These are phyloP conservation scores for Drosophila mimica DNA, from an alignment of 2,888 invertebrate species.

Conservation along the genomic window DNA sequence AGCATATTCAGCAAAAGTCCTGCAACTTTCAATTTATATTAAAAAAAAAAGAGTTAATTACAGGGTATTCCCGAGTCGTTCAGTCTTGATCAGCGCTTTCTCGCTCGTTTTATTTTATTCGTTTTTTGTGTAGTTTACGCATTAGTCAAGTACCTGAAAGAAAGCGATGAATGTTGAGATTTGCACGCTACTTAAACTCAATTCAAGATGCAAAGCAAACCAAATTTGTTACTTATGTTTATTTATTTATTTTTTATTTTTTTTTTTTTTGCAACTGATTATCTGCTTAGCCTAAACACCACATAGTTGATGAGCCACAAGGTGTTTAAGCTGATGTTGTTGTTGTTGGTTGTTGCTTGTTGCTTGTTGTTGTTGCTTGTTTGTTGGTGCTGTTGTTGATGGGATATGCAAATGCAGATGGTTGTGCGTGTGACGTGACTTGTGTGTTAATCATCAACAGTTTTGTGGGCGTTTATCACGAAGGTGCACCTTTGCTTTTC, in stretches of 20 bases:
- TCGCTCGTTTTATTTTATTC: slow-evolving; percentile 11
- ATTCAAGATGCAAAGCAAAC: slow-evolving; percentile 65
- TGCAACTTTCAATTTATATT: not conserved
- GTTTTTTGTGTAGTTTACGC: slow-evolving; percentile 66
- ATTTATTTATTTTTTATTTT: slow-evolving; percentile 3
- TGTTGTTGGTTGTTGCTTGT: not conserved
- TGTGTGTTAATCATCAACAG: slow-evolving; percentile 8
- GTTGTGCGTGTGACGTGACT: slow-evolving; percentile 48
- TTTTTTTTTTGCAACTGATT: slow-evolving; percentile 42
- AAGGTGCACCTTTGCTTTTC: slow-evolving; percentile 8
- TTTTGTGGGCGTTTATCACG: slow-evolving; percentile 8
- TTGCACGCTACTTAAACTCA: slow-evolving; percentile 60
- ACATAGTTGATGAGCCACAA: slow-evolving; percentile 39
- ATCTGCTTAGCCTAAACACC: slow-evolving; percentile 47
- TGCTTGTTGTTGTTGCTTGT: slow-evolving; percentile 21
- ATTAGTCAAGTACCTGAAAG: slow-evolving; percentile 75
- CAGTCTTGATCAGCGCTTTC: not conserved
- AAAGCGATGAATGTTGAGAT: slow-evolving; percentile 68
- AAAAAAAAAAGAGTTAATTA: not conserved
- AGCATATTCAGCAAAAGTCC: not conserved
- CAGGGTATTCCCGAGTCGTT: slow-evolving; percentile 29
- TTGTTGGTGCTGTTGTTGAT: slow-evolving; percentile 30
- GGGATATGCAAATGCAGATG: slow-evolving; percentile 64
- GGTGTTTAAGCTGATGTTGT: slow-evolving; percentile 32
- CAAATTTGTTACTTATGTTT: slow-evolving; percentile 14